These are phyloP conservation scores for Chouioia cunea DNA, from an alignment of 2,888 invertebrate genomes.

Conservation along the genomic window DNA sequence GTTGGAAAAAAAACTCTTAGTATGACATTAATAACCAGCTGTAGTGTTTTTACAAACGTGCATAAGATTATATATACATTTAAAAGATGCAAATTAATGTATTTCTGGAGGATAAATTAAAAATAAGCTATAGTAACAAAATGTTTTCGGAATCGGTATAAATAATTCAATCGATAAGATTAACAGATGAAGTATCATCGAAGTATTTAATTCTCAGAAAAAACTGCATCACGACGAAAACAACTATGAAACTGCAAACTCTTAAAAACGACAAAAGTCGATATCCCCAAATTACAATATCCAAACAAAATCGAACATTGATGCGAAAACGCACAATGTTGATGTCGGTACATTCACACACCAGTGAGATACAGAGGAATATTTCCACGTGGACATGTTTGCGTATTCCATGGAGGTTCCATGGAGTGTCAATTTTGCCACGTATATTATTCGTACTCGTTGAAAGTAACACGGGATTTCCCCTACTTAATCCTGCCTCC, in stretches of 20 bases:
- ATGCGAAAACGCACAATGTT: not conserved
- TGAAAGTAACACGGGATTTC: not conserved
- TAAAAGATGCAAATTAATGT: no score
- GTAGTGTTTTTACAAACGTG: no score
- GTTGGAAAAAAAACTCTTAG: no score
- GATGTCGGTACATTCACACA: not conserved
- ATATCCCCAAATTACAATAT: not conserved
- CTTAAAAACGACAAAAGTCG: not conserved
- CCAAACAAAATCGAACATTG: not conserved
- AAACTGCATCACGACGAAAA: no score
- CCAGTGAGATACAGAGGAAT: not conserved
- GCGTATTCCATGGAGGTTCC: constrained; percentile 14
- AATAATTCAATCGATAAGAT: no score
- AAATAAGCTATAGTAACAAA: no score
- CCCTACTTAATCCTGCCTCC: not conserved
- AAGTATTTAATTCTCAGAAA: no score
- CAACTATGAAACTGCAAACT: not conserved
- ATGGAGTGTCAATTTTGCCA: not conserved
- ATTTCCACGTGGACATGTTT: constrained; percentile 1
- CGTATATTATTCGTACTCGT: not conserved
- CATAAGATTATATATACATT: no score
- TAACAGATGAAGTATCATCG: no score
- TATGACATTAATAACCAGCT: no score
- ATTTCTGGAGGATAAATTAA: no score
- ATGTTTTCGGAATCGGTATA: no score